These are phyloP conservation scores for Miniopterus natalensis DNA, from an alignment of 2,113 vertebrate species.

Conservation along the genomic window DNA sequence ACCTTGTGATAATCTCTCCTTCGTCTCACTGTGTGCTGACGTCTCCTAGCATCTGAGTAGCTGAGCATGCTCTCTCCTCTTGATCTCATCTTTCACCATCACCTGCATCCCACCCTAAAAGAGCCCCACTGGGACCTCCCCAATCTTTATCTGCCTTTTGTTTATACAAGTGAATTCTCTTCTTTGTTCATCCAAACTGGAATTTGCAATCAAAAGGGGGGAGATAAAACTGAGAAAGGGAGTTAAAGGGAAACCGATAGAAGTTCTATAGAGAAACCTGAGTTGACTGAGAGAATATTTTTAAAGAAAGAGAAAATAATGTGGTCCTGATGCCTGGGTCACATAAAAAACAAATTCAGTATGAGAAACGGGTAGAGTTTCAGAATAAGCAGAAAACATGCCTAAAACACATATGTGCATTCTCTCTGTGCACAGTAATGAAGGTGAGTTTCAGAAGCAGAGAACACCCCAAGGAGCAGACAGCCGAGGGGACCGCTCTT, in stretches of 20 bases:
- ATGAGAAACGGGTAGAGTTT: neutral
- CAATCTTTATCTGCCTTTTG: neutral
- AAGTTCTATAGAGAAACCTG: neutral
- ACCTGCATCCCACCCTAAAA: neutral
- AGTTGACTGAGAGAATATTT: neutral
- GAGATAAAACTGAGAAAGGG: conserved; percentile 2
- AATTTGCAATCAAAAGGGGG: neutral
- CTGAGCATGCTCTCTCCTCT: neutral
- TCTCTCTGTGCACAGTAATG: neutral
- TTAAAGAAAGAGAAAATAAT: neutral
- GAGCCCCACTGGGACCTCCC: neutral
- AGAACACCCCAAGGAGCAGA: neutral
- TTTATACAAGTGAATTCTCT: neutral
- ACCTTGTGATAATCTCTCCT: neutral
- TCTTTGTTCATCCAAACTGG: neutral
- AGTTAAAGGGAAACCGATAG: neutral
- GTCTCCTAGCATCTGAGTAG: neutral
- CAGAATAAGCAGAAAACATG: neutral
- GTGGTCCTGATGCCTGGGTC: neutral
- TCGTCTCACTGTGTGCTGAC: neutral
- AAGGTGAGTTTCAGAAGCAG: neutral
- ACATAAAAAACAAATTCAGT: neutral
- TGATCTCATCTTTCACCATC: neutral
- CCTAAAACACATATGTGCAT: accelerated
- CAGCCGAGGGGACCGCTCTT: neutral